Evolutionary conservation across 2,888 invertebrate species (phyloP).

Genomic region (Pelosia muscerda): DNA sequence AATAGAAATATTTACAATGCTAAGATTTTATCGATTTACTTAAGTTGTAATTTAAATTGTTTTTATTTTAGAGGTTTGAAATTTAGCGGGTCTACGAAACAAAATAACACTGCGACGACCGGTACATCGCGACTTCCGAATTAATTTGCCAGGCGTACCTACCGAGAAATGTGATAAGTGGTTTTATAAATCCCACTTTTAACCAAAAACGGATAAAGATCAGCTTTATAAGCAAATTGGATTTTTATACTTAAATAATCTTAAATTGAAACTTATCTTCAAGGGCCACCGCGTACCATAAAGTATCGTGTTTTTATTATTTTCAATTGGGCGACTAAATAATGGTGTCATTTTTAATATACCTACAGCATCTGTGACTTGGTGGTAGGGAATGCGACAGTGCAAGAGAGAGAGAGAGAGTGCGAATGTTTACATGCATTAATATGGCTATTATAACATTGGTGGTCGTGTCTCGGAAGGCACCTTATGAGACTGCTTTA

Average conservation of each 20-base stretch:
- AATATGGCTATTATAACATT: too few species aligned
- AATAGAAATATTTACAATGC: not conserved
- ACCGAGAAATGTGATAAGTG: not conserved
- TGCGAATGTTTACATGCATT: too few species aligned
- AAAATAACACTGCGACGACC: too few species aligned
- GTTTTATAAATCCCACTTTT: not conserved
- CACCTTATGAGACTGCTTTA: too few species aligned
- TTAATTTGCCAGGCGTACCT: not conserved
- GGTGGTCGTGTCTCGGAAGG: too few species aligned
- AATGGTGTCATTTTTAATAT: not conserved
- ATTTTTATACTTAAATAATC: not conserved
- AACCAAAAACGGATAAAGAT: not conserved
- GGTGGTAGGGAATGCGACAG: too few species aligned
- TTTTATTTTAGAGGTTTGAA: not conserved
- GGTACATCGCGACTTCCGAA: not conserved
- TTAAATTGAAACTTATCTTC: not conserved
- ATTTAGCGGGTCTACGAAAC: not conserved
- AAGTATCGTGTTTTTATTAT: too few species aligned
- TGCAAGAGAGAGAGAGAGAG: too few species aligned
- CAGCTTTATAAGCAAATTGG: too few species aligned
- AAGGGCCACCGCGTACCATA: not conserved
- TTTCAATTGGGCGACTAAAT: not conserved
- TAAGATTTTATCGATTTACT: not conserved
- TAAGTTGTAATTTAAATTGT: not conserved
- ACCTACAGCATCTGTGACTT: too few species aligned